Base-by-base conservation (phyloP, 1,140 invertebrate genomes). In the Psix sp. region DNA sequence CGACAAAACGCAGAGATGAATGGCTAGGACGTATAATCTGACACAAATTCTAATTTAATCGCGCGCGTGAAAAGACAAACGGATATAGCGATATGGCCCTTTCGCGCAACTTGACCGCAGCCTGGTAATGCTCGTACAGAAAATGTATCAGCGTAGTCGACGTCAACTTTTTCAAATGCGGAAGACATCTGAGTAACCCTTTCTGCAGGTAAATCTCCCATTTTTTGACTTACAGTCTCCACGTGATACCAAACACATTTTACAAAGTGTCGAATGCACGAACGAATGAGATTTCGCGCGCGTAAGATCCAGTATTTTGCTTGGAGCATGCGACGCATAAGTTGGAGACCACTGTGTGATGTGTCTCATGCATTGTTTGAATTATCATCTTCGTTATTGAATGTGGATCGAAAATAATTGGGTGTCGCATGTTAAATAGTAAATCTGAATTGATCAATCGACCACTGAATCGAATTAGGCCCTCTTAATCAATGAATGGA, bases 41-140 rank as follows among this genome's bases (percentile, higher is more conserved):
- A 51, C 3, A 77, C 67, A 2, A 79, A 39, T 26, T 86, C 81
- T 21, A 86, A 45, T 43, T 80, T 71, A 0, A 79, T 18, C 1
- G 80, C 77, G 24, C 70, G 66, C 0, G 71, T 78, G 2, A 38
- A n/a, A 13, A 78, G 52, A 73, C 77, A 60, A 62, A 78, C 67
- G 39, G 78, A 56, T 11, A 42, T 3, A 67, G 68, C 15, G 20
- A 60, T 49, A 35, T 49, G 35, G 1, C 14, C 26, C 1, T 35
- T 35, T 1, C 18, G 26, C 9, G 45, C 15, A 9, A 2, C 9
- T 16, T 17, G 29, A 38, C 51, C 38, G 14, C 51, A 38, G 4
- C 49, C 49, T 2, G 13, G 21, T 11, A 26, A 15, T 0, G 24
- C 20, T 10, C 49, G 17, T 21, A 54, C 38, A 2, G 21, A 16